phyloP scores from a whole-genome alignment of 2,888 invertebrate species.

The Ormyrus rosae region DNA sequence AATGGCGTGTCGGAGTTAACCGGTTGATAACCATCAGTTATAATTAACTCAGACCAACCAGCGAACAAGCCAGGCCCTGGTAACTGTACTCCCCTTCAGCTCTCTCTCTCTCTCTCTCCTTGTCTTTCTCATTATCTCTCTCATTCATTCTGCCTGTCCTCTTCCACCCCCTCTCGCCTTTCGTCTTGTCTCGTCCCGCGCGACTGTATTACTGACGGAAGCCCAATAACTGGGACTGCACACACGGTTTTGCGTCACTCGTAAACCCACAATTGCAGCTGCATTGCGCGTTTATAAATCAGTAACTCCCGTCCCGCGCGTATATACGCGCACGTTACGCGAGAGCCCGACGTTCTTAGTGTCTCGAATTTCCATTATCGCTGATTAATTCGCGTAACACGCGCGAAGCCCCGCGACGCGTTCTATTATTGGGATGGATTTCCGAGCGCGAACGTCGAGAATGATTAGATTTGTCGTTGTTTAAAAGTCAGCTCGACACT shows the following conservation, averaged over 20 bases:
- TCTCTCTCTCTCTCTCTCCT: constrained; percentile 53
- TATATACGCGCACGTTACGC: background rate
- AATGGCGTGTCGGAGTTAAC: constrained; percentile 76
- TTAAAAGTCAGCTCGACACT: constrained; percentile 25
- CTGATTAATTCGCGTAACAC: constrained; percentile 52
- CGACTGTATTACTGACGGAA: constrained; percentile 58
- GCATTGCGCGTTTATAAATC: background rate
- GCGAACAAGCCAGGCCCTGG: constrained; percentile 73
- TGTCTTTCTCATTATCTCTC: constrained; percentile 51
- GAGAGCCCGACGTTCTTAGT: constrained; percentile 35
- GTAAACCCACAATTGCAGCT: background rate
- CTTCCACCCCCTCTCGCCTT: constrained; percentile 47
- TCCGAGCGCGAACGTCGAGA: background rate
- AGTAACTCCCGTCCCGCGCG: background rate
- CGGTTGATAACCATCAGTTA: constrained; percentile 76
- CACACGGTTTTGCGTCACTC: background rate
- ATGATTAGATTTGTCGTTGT: constrained; percentile 45
- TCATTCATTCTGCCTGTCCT: constrained; percentile 43
- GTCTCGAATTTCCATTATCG: constrained; percentile 55
- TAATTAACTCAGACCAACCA: constrained; percentile 75
- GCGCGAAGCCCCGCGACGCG: background rate
- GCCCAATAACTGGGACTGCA: constrained; percentile 45
- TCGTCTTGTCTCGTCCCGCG: constrained; percentile 44
- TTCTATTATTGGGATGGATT: constrained; percentile 48
- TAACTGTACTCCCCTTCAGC: constrained; percentile 63